Conservation (phyloP, 1,140 invertebrate species). For the Cataglyphis hispanica region DNA sequence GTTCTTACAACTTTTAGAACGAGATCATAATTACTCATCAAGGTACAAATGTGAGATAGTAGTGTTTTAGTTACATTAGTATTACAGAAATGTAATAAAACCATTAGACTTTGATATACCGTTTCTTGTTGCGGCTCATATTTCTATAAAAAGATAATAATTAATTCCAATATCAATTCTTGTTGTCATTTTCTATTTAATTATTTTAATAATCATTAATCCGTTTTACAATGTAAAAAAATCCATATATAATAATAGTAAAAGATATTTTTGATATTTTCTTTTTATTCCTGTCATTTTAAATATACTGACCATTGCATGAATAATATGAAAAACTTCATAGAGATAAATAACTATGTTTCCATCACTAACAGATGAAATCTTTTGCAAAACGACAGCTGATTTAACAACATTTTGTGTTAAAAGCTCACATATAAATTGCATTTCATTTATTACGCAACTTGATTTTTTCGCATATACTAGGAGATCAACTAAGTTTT, state of each 20-base stretch:
- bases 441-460: constrained; percentile 49
- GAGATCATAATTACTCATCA: constrained; percentile 59
- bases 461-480: background rate
- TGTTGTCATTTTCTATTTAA: background rate
- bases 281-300: background rate
- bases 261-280: background rate
- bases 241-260: background rate
- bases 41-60: constrained; percentile 51
- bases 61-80: background rate
- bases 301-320: constrained; percentile 52
- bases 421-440: constrained; percentile 65
- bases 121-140: constrained; percentile 26
- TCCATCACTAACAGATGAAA: background rate
- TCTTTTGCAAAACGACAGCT: constrained; percentile 36
- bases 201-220: background rate
- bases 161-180: background rate
- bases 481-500: constrained; percentile 54
- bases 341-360: constrained; percentile 56
- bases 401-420: constrained; percentile 43
- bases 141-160: constrained; percentile 23
- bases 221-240: background rate
- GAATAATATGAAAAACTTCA: constrained; percentile 54
- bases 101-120: constrained; percentile 52
- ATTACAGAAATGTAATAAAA: constrained; percentile 61
- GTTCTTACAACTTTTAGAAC: background rate